A percentile compares a stretch with the other conserved stretches of the same genome.
Evolutionary conservation across 2,113 vertebrate genomes (phyloP).

Genomic region (Marcusenius ussheri): DNA sequence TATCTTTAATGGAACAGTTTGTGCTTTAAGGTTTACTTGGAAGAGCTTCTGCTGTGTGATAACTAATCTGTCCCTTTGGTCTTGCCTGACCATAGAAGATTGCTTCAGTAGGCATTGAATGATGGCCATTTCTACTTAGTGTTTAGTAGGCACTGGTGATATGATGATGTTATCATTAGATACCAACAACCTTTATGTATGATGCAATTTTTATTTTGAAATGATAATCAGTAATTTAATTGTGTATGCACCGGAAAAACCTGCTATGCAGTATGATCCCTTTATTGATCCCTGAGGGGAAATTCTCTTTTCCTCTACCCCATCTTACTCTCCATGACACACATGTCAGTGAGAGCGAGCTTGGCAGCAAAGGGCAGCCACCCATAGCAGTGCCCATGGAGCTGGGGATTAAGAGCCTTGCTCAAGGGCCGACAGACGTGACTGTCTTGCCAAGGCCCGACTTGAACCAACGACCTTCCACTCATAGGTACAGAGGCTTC

Average conservation of each 20-base stretch:
- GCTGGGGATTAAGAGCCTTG: not conserved
- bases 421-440: not conserved
- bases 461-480: not conserved
- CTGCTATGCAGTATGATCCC: not conserved
- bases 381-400: not conserved
- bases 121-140: not conserved
- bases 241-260: not conserved
- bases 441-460: not conserved
- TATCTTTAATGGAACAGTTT: conserved; percentile 46
- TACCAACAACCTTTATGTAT: not conserved
- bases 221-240: not conserved
- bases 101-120: not conserved
- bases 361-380: not conserved
- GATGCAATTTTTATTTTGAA: not conserved
- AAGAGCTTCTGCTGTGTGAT: conserved; percentile 34
- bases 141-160: not conserved
- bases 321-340: not conserved
- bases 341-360: not conserved
- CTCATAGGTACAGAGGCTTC: not conserved
- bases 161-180: not conserved
- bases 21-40: conserved; percentile 46
- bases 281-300: not conserved
- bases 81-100: conserved; percentile 22
- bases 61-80: conserved; percentile 33
- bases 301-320: not conserved